Evolutionary conservation across 2,888 invertebrate species (phyloP).

Genomic region (Blastobasis lacticolella): DNA sequence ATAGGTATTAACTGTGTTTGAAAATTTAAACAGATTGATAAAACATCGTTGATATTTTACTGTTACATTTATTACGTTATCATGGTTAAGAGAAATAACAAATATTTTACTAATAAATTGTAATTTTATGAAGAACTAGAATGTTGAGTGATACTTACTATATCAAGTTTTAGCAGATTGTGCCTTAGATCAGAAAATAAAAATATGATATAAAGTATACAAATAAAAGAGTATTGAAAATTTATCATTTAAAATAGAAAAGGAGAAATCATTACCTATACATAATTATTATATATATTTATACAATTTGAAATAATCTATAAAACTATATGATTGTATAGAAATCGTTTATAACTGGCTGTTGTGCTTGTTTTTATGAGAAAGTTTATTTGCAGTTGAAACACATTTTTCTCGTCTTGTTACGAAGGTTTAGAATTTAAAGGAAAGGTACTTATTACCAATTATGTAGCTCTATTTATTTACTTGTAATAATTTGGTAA

Average conservation of each 20-base stretch:
- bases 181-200: slow-evolving; percentile 66
- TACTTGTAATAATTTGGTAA: slow-evolving; percentile 73
- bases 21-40: slow-evolving; percentile 41
- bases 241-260: too few relatives aligned
- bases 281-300: slow-evolving; percentile 16
- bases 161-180: slow-evolving; percentile 62
- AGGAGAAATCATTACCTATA: too few relatives aligned
- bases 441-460: slow-evolving; percentile 65
- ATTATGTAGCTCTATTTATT: slow-evolving; percentile 72
- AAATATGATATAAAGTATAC: slow-evolving; percentile 13
- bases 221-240: slow-evolving; percentile 14
- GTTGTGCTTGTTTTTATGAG: slow-evolving; percentile 62
- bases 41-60: slow-evolving; percentile 61
- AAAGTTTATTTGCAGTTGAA: slow-evolving; percentile 62
- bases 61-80: slow-evolving; percentile 63
- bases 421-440: slow-evolving; percentile 48
- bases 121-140: slow-evolving; percentile 53
- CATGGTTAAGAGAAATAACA: slow-evolving; percentile 46
- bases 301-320: slow-evolving; percentile 25
- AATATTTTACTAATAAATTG: slow-evolving; percentile 40
- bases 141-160: slow-evolving; percentile 55
- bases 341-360: slow-evolving; percentile 52
- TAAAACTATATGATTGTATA: slow-evolving; percentile 38
- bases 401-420: slow-evolving; percentile 41
- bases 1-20: slow-evolving; percentile 29